Base-by-base conservation (phyloP, 2,888 invertebrate species). In the Malthinus flaveolus region DNA sequence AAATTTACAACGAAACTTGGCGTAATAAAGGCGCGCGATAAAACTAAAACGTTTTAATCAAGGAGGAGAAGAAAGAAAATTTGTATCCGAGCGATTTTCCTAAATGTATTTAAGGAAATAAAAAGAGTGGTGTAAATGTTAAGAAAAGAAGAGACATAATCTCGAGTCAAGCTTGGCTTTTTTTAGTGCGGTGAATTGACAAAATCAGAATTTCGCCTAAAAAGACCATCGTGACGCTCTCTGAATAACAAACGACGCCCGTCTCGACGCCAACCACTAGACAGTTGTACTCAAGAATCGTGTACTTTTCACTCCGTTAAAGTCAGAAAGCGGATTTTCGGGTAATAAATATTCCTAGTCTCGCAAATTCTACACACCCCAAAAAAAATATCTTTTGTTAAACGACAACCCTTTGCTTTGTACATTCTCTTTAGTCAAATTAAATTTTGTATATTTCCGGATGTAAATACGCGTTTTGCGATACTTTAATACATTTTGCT, bases 191-290 rank as follows among this genome's bases (percentile, higher is more conserved):
- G 59, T 53, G 65, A 65, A 68, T 71, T 71, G 68, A 69, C 68
- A 69, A 71, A 39, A 71, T 71, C 68, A 69, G 67, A 66, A 65
- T 61, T 60, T 61, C 61, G 63, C 63, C 66, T 68, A 66, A 68
- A 69, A 68, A 67, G 67, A 66, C 66, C 67, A 67, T 63, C 66
- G 66, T 63, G 65, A 67, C 67, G 67, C 66, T 63, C 60, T 46
- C 64, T 66, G 70, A 70, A 71, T 71, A 71, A 70, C 65, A 70
- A 71, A 71, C 66, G 68, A 68, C 66, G 68, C 65, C 65, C 57
- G 66, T 64, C 66, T 62, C 65, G 65, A 60, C 66, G 62, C 53
- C 61, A 56, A 63, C 60, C 67, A 61, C 61, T 57, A 51, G 56
- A 56, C 55, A 57, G 60, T 59, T 62, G 62, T 63, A 61, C 63